phyloP scores from a whole-genome alignment of 2,797 vertebrate genomes.

The Alectoris magna region DNA sequence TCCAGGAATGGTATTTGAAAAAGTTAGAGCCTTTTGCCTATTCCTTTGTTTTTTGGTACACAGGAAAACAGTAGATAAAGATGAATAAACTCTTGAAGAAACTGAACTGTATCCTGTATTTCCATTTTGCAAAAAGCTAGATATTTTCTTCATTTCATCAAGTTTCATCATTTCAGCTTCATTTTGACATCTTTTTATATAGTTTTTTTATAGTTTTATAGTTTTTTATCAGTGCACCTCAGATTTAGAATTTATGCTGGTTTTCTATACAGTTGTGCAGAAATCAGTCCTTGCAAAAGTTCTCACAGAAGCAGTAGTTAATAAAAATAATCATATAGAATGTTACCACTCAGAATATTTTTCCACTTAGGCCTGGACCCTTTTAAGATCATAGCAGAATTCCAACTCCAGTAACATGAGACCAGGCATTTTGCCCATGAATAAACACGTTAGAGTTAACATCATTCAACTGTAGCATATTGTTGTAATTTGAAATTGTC shows the following conservation, averaged over 20 bases:
- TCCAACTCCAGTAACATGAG: neutral
- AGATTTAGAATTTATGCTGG: neutral
- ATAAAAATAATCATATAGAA: neutral
- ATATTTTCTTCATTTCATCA: neutral
- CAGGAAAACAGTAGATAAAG: neutral
- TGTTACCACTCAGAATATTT: neutral
- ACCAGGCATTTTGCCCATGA: neutral
- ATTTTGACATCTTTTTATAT: conserved; percentile 51
- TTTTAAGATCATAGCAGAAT: conserved; percentile 17
- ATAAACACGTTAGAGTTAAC: conserved; percentile 1
- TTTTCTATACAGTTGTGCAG: neutral
- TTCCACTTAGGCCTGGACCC: neutral
- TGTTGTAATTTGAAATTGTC: conserved; percentile 2
- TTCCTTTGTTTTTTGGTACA: neutral
- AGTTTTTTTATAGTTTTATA: too few relatives aligned
- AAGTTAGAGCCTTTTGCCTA: neutral
- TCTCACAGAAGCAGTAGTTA: neutral
- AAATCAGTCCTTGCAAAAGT: neutral
- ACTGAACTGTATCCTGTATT: neutral
- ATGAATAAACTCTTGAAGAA: neutral
- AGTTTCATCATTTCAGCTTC: conserved; percentile 46
- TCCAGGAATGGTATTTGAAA: neutral
- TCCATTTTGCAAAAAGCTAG: neutral
- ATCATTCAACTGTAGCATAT: neutral
- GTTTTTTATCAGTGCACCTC: neutral